A percentile compares a stretch with the other conserved stretches of the same genome.
Evolutionary conservation across 2,113 vertebrate genomes (phyloP).

Genomic region (Nipponia nippon): DNA sequence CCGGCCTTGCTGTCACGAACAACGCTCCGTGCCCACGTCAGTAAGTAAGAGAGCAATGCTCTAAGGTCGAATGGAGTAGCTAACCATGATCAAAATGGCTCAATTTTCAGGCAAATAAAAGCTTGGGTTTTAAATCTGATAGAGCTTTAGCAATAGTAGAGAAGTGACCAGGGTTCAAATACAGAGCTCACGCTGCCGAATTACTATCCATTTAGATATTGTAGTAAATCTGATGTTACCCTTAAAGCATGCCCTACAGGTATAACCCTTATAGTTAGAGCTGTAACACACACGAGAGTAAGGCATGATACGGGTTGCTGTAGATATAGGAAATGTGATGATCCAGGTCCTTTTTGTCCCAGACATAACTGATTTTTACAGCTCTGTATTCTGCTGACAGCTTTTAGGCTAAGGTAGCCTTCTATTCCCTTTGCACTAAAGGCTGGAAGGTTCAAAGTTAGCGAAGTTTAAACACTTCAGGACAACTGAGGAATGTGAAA

Average conservation of each 20-base stretch:
- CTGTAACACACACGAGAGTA: not conserved
- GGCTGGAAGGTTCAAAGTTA: not conserved
- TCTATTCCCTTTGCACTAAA: not conserved
- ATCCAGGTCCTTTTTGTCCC: not conserved
- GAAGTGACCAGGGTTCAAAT: not conserved
- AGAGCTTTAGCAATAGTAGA: not conserved
- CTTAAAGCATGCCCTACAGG: not conserved
- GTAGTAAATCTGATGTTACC: not conserved
- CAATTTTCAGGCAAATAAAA: not conserved
- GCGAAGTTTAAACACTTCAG: not conserved
- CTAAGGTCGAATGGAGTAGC: not conserved
- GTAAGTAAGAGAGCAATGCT: not conserved
- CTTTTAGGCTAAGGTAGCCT: not conserved
- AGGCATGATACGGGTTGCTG: not conserved
- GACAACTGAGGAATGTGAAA: not conserved
- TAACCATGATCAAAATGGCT: not conserved
- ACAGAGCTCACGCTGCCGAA: not conserved
- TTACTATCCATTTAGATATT: not conserved
- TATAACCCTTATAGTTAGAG: not conserved
- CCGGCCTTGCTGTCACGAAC: not conserved
- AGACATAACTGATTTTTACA: not conserved
- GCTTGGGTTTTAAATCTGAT: not conserved
- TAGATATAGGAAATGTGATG: not conserved
- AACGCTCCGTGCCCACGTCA: accelerated
- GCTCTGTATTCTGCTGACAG: not conserved